Base-by-base conservation (phyloP, 92 coral and sea anemone species). In the Porites lobata region DNA sequence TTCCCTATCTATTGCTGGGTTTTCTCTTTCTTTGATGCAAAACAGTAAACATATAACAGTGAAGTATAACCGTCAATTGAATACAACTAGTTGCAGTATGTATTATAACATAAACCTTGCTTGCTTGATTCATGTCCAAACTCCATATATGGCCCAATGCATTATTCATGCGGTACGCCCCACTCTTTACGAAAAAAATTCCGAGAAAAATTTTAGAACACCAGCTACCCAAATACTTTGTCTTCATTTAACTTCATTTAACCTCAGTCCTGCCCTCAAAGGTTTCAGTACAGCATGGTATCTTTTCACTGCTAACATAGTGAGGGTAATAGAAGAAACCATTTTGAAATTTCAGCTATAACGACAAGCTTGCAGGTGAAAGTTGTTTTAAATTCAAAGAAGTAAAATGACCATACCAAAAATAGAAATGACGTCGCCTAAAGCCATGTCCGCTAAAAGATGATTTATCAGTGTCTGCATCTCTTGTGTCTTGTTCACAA, bases 311-410 rank as follows among this genome's bases (percentile, higher is more conserved):
- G 75, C 52, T 29, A 69, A 8, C 52, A 69, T 52, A 69, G 75
- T 69, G 15, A 69, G 52, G 14, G 75, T 69, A 11, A 69, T 69
- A 19, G 75, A 69, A 11, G 75, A 69, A 26, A 32, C 75, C 65
- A 17, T 12, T 61, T 61, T 13, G 65, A 61, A 6, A 61, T 61
- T 61, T 61, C 65, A 61, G 0, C 1, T 13, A 17, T 18, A 0
- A 17, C 22, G 18, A 61, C 3, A 7, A 12, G 18, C 65, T 61
- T 61, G 65, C 65, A 61, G 18, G 18, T 6, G 19, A 14, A 61
- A 2, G 32, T 29, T 13, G 14, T 61, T 12, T 19, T 5, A 61
- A 61, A 18, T 61, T 17, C 19, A 61, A 61, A 12, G 65, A 9
- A 61, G 65, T 13, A 61, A 6, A 61, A 8, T 61, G 65, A n/a